Conservation (phyloP, 2,113 vertebrate species). For the Nesoenas mayeri region DNA sequence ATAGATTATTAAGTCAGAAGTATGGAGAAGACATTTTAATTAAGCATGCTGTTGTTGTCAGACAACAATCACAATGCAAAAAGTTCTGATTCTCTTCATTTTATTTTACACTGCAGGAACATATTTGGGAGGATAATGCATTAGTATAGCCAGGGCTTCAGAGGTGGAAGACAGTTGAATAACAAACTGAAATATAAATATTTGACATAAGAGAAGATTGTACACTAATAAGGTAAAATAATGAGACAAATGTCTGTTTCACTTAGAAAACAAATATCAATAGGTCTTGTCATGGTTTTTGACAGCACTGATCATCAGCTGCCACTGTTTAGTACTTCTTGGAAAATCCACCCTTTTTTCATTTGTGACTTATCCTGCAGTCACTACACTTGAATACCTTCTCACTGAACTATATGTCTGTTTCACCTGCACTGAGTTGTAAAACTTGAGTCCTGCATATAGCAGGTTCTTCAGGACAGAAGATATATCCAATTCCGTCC, state of each 20-base stretch:
- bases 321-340: not conserved
- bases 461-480: not conserved
- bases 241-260: not conserved
- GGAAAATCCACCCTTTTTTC: not conserved
- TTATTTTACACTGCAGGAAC: not conserved
- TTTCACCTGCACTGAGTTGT: not conserved
- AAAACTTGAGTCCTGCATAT: not conserved
- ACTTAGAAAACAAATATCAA: not conserved
- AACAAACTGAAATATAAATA: not conserved
- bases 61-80: not conserved
- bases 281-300: not conserved
- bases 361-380: not conserved
- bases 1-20: not conserved
- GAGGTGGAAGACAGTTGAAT: not conserved
- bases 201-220: not conserved
- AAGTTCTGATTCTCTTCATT: not conserved
- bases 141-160: not conserved
- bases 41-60: not conserved
- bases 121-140: not conserved
- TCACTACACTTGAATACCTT: not conserved
- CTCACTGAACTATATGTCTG: not conserved
- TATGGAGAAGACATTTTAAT: not conserved
- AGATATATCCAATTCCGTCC: not conserved
- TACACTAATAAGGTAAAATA: not conserved
- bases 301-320: not conserved